These are phyloP conservation scores for Phaedon cochleariae DNA, from an alignment of 2,888 invertebrate species.

Conservation along the genomic window DNA sequence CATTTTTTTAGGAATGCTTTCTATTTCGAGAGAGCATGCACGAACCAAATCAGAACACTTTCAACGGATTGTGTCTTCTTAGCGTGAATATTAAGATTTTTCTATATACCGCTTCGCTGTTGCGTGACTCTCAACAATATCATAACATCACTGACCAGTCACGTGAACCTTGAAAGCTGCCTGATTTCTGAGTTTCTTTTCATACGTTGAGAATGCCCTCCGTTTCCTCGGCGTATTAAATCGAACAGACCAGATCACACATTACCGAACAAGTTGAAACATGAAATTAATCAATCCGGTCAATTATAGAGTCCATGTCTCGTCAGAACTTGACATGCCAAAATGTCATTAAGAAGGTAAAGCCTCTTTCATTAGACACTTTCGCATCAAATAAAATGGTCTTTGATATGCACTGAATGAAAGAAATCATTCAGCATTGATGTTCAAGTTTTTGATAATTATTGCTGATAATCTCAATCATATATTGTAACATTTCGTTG, in stretches of 20 bases:
- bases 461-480: no score
- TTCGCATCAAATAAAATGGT: no score
- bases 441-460: no score
- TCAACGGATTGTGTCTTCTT: not conserved
- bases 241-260: not conserved
- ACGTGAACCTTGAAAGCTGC: slow-evolving; percentile 51
- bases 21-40: not conserved
- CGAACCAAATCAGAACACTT: not conserved
- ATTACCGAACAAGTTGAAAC: not conserved
- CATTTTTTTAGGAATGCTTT: not conserved
- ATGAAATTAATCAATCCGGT: not conserved
- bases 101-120: slow-evolving; percentile 48
- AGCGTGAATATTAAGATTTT: slow-evolving; percentile 28
- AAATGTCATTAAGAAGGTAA: no score
- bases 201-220: slow-evolving; percentile 42
- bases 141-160: slow-evolving; percentile 55
- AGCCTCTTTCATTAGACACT: no score
- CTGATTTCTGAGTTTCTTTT: slow-evolving; percentile 43
- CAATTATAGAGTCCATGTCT: not conserved
- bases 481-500: no score
- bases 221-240: slow-evolving; percentile 22
- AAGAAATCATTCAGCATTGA: no score
- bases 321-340: no score
- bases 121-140: slow-evolving; percentile 55
- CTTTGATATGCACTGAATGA: no score